Evolutionary conservation across 1,140 invertebrate genomes (phyloP).

Genomic region (Platorchestia sp.): DNA sequence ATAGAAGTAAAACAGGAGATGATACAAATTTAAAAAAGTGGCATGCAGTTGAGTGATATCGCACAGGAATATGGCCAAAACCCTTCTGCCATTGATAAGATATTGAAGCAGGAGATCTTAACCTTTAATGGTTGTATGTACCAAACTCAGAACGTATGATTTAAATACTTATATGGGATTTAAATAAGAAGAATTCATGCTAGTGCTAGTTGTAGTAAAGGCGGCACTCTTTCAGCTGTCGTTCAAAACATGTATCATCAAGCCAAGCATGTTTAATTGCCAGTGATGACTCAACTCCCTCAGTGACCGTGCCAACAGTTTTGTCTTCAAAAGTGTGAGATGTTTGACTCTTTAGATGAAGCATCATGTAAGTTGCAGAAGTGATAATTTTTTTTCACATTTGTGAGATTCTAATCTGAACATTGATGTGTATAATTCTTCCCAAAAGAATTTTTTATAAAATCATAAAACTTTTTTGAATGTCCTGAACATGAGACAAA

Average conservation of each 20-base stretch:
- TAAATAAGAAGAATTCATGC: not conserved
- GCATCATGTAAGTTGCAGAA: not conserved
- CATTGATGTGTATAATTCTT: not conserved
- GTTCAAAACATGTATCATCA: not conserved
- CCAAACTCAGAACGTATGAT: not conserved
- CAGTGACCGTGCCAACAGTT: not conserved
- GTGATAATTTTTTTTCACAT: not conserved
- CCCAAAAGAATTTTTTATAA: not conserved
- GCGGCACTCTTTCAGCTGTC: not conserved
- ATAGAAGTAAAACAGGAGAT: no score
- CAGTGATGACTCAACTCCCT: not conserved
- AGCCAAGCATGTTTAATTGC: not conserved
- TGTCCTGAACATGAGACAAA: not conserved
- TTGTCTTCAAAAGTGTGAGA: not conserved
- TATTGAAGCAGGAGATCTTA: no score
- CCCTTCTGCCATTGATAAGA: no score
- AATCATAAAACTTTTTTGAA: not conserved
- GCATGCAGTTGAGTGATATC: no score
- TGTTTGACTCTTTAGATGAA: not conserved
- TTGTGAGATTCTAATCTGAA: not conserved
- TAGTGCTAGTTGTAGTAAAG: not conserved
- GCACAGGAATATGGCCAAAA: no score
- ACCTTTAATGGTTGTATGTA: not conserved
- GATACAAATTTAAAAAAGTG: no score
- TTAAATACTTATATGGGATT: not conserved